Percentiles rank a stretch among this genome's conserved stretches.
phyloP scores from a whole-genome alignment of 2,113 vertebrate genomes.

The Tragulus kanchil region DNA sequence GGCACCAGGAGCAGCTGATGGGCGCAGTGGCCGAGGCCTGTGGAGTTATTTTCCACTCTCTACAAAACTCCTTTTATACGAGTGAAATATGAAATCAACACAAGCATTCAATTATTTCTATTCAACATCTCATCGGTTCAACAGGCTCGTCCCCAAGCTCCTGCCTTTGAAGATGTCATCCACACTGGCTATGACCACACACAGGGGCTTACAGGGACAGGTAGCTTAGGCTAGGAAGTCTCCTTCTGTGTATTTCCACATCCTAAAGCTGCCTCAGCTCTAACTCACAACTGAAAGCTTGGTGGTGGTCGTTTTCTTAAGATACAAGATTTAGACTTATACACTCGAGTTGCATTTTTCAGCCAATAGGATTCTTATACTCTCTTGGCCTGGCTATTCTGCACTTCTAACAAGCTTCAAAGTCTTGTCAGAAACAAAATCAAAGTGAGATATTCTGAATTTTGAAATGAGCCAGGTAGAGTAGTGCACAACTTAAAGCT shows the following conservation, averaged over 20 bases:
- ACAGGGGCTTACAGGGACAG: neutral
- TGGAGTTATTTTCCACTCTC: neutral
- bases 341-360: neutral
- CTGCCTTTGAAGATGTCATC: neutral
- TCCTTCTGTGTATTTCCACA: neutral
- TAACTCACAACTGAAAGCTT: constrained; percentile 5
- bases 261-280: neutral
- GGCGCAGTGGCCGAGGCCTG: neutral
- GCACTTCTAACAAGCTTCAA: constrained; percentile 18
- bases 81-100: neutral
- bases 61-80: neutral
- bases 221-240: neutral
- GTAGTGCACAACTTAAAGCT: neutral
- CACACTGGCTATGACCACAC: neutral
- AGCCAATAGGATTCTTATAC: neutral
- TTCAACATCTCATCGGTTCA: constrained; percentile 23
- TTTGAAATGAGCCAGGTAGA: neutral
- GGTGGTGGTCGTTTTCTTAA: neutral
- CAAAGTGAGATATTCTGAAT: neutral
- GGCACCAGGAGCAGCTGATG: too few species aligned
- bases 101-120: constrained; percentile 12
- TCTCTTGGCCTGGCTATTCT: neutral
- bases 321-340: neutral
- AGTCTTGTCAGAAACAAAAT: constrained; percentile 25
- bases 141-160: neutral